phyloP scores from a whole-genome alignment of 1,140 invertebrate genomes.

The Bombyx mori region DNA sequence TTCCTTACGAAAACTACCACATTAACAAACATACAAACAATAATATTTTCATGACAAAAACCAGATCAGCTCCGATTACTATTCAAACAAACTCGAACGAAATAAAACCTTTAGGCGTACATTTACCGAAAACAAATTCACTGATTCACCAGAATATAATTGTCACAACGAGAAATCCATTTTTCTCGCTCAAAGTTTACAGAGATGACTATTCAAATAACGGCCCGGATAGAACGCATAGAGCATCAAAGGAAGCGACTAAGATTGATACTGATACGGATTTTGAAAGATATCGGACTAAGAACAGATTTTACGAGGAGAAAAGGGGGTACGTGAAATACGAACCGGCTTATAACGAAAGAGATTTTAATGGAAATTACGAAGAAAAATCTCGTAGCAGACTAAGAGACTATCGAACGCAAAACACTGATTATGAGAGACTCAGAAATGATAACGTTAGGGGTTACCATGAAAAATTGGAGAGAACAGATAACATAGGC shows the following conservation, averaged over 20 bases:
- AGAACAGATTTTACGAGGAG: no score
- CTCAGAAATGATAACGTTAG: no score
- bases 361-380: no score
- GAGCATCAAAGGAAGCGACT: neutral
- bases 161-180: slow-evolving; percentile 24
- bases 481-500: slow-evolving; percentile 6
- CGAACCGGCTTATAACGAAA: no score
- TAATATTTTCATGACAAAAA: neutral
- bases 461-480: no score
- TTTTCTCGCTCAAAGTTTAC: slow-evolving; percentile 5
- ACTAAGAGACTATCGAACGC: no score
- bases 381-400: no score
- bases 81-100: slow-evolving; percentile 52
- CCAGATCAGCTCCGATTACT: slow-evolving; percentile 19
- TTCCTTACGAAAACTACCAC: no score
- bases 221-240: slow-evolving; percentile 46
- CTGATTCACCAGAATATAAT: slow-evolving; percentile 45
- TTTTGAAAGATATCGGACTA: no score
- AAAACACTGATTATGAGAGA: no score
- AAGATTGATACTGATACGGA: no score
- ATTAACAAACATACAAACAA: neutral
- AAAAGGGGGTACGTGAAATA: no score
- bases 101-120: slow-evolving; percentile 42
- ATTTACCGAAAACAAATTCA: slow-evolving; percentile 27
- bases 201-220: slow-evolving; percentile 14